These are phyloP conservation scores for Polyommatus icarus DNA, from an alignment of 2,888 invertebrate species.

Conservation along the genomic window DNA sequence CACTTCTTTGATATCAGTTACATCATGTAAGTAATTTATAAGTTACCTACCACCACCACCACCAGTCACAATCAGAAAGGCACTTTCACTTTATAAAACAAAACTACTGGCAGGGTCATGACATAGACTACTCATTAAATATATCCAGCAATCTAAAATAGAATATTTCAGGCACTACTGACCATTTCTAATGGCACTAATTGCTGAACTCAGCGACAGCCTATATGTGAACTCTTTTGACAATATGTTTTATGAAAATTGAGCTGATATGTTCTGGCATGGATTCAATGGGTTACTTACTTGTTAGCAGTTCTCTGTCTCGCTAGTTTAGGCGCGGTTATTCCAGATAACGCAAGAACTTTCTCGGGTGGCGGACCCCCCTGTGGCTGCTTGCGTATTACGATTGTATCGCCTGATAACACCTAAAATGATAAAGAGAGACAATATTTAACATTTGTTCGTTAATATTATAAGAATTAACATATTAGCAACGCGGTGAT, in stretches of 20 bases:
- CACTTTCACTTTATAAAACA: slow-evolving; percentile 28
- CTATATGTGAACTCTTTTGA: background rate
- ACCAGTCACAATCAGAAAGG: slow-evolving; percentile 20
- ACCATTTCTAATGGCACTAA: background rate
- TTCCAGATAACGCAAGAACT: slow-evolving; percentile 93
- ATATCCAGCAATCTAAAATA: background rate
- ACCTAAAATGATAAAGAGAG: slow-evolving; percentile 81
- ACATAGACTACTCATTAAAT: background rate
- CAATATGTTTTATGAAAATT: slow-evolving; percentile 1
- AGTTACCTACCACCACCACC: slow-evolving; percentile 17
- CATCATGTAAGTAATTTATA: slow-evolving; percentile 18
- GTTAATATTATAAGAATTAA: background rate
- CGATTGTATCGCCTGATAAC: slow-evolving; percentile 96
- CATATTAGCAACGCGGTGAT: background rate
- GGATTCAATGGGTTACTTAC: slow-evolving; percentile 50
- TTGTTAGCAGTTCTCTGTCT: slow-evolving; percentile 69
- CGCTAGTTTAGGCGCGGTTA: slow-evolving; percentile 93
- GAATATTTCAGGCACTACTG: background rate
- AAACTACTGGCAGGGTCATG: background rate
- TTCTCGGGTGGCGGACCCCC: slow-evolving; percentile 96
- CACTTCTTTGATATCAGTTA: slow-evolving; percentile 10
- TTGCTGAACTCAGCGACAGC: background rate
- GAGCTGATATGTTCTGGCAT: background rate
- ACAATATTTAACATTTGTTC: slow-evolving; percentile 15
- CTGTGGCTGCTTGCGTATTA: slow-evolving; percentile 91